phyloP scores from a whole-genome alignment of 2,888 invertebrate species.

The Chirona hameri region DNA sequence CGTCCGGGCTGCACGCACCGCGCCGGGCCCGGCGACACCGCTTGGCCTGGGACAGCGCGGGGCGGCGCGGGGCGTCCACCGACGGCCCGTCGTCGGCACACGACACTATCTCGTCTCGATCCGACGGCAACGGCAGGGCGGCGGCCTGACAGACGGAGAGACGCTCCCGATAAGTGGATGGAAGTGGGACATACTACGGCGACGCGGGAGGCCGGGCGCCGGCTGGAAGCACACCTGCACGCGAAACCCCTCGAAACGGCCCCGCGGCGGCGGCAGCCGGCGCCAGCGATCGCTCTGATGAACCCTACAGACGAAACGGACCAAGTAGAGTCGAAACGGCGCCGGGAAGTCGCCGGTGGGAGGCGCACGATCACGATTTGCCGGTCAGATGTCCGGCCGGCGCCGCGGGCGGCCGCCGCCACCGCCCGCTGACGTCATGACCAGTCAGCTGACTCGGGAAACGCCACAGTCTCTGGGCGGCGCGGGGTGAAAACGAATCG shows the following conservation, averaged over 20 bases:
- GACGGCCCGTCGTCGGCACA: no score
- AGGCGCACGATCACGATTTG: background rate
- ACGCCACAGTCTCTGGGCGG: background rate
- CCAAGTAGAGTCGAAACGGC: background rate
- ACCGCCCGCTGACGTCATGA: background rate
- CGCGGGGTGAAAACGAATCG: background rate
- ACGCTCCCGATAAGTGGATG: constrained; percentile 7
- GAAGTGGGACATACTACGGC: constrained; percentile 8
- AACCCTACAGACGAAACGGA: background rate
- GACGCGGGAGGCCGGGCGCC: background rate
- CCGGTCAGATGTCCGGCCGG: background rate
- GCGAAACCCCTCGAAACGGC: background rate
- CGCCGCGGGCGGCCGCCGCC: background rate
- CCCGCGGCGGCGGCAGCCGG: background rate
- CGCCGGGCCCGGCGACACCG: background rate
- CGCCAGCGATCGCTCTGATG: background rate
- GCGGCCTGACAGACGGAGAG: no score
- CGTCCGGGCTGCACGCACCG: background rate
- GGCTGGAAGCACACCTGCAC: background rate
- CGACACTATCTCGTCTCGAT: no score
- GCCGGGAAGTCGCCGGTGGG: background rate
- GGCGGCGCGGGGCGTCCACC: no score
- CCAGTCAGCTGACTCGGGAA: constrained; percentile 3
- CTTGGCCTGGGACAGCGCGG: background rate
- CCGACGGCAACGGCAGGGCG: no score